A percentile compares a stretch with the other conserved stretches of the same genome.
Conservation (phyloP, 1,140 invertebrate genomes). For the Agrypnia vestita region DNA sequence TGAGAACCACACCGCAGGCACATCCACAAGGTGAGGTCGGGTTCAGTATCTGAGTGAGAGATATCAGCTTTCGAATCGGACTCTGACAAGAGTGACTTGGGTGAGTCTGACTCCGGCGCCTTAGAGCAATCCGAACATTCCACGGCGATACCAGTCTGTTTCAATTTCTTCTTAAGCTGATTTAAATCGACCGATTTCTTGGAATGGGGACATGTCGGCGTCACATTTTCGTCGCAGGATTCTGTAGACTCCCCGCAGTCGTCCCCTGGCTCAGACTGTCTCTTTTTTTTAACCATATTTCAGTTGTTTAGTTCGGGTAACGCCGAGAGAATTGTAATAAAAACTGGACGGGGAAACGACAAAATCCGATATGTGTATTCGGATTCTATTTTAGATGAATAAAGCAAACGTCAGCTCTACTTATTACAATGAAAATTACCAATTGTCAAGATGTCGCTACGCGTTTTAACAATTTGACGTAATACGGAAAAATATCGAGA, state of each 20-base stretch:
- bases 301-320: neutral
- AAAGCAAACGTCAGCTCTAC: constrained; percentile 37
- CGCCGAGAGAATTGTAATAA: neutral
- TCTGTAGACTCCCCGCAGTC: constrained; percentile 77
- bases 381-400: neutral
- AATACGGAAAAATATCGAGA: neutral
- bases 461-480: constrained; percentile 1
- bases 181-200: constrained; percentile 79
- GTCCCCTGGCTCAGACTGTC: constrained; percentile 75
- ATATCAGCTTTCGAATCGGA: constrained; percentile 63
- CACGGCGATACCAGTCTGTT: constrained; percentile 72
- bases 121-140: constrained; percentile 79
- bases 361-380: neutral
- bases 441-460: constrained; percentile 46
- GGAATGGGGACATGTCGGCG: constrained; percentile 79
- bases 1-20: constrained; percentile 83
- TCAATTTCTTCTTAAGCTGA: constrained; percentile 77
- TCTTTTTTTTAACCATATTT: constrained; percentile 77
- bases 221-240: constrained; percentile 75
- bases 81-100: constrained; percentile 37
- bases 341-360: neutral
- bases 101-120: constrained; percentile 62
- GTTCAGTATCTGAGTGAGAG: constrained; percentile 74
- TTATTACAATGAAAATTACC: constrained; percentile 37
- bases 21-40: constrained; percentile 78